Evolutionary conservation across 2,113 vertebrate genomes (phyloP), one percentile per base, ranked within the genome.

Genomic region (Charina bottae): DNA sequence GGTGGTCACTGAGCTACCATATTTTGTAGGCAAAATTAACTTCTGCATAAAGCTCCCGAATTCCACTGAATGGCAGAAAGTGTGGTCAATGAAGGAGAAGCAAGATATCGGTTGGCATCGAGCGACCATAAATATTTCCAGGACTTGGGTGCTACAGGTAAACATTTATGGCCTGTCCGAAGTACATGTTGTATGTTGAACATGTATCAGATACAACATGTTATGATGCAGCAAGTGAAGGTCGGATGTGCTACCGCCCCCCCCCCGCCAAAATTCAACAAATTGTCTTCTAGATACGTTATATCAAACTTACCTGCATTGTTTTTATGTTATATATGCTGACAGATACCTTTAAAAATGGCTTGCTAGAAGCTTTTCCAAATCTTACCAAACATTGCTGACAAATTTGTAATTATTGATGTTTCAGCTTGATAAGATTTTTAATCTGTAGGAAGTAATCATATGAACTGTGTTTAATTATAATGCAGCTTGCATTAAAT

Each of bases 1-100:
- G 24, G 8, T 26, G 60, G 24, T 64, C 60, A 64, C 1, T 28
- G 60, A 64, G 26, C 24, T 28, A 11, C 28, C 28, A 64, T 64
- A 12, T 64, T 11, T 89, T 13, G 58, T 37, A 92, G 90, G 90
- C 28, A 54, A 86, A 64, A 78, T 92, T 28, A 92, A 26, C 86
- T 19, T 92, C 85, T 92, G 88, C 33, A 42, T 28, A 86, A 78
- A 58, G n/a, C 55, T 42, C 19, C 60, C 11, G 53, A 72, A 54
- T 88, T 72, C 54, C 17, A 78, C 62, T 13, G 64, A 72, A 2
- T 92, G 85, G 90, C 62, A 88, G 33, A 53, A 56, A 58, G 28
- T 88, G 21, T 58, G 54, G 64, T 87, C 90, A 28, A 23, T 26
- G 10, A 55, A 46, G 62, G 53, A 53, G 37, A 26, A 54, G 23